These are phyloP conservation scores for Lathamus discolor DNA, from an alignment of 2,113 vertebrate species.

Conservation along the genomic window DNA sequence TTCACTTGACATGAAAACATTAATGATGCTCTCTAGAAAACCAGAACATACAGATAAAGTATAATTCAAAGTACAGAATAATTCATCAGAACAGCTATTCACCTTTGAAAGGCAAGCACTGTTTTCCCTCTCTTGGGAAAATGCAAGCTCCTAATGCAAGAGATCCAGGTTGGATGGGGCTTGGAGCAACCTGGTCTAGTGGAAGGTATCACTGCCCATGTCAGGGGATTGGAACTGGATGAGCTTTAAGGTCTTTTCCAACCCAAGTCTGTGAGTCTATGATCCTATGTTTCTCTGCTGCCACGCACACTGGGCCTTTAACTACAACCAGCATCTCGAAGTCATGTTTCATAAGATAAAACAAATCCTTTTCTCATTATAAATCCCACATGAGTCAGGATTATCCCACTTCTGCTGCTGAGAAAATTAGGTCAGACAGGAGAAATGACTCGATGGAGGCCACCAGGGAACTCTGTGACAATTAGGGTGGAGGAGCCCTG, in stretches of 20 bases:
- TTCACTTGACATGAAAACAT: neutral
- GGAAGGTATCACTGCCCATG: neutral
- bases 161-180: neutral
- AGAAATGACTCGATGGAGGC: neutral
- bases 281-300: neutral
- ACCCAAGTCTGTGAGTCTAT: neutral
- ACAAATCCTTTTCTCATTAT: constrained; percentile 8
- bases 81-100: neutral
- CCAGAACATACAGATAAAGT: neutral
- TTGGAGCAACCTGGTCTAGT: neutral
- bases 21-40: neutral
- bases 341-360: neutral
- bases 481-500: neutral
- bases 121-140: neutral
- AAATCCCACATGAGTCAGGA: neutral
- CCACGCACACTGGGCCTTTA: neutral
- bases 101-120: neutral
- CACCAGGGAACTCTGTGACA: neutral
- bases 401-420: constrained; percentile 3
- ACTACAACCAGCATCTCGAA: neutral
- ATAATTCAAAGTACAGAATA: neutral
- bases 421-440: constrained; percentile 19
- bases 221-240: neutral
- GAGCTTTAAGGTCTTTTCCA: neutral
- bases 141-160: neutral